These are phyloP conservation scores for Lacanobia wlatinum DNA, from an alignment of 2,888 invertebrate genomes.

Conservation along the genomic window DNA sequence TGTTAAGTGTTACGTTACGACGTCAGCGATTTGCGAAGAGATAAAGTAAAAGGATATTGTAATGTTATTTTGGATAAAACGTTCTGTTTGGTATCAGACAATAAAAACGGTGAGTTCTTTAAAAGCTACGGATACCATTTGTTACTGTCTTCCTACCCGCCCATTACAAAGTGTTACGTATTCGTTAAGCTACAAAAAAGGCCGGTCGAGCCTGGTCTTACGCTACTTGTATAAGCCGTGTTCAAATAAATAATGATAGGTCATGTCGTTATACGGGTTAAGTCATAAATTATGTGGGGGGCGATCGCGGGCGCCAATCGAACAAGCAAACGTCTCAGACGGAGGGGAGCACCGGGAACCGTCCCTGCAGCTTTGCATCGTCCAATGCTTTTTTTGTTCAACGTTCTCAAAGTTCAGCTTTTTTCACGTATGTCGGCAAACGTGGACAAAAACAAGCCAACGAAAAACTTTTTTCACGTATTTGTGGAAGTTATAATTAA, in stretches of 20 bases:
- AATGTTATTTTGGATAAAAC: slow-evolving; percentile 36
- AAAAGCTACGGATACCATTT: slow-evolving; percentile 44
- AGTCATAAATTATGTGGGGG: slow-evolving; percentile 80
- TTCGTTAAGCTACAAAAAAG: slow-evolving; percentile 54
- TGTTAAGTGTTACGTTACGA: slow-evolving; percentile 40
- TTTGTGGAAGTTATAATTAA: background rate
- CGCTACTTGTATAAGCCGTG: slow-evolving; percentile 64
- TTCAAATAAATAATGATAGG: slow-evolving; percentile 81
- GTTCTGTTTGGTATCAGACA: slow-evolving; percentile 21
- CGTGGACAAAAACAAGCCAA: slow-evolving; percentile 20
- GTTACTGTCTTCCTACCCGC: slow-evolving; percentile 16
- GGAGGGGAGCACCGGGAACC: slow-evolving; percentile 72
- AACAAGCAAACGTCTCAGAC: slow-evolving; percentile 74
- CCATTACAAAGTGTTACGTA: slow-evolving; percentile 41
- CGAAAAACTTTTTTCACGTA: background rate
- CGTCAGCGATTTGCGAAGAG: slow-evolving; percentile 32
- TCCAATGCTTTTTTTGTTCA: slow-evolving; percentile 57
- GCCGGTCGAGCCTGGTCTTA: slow-evolving; percentile 40
- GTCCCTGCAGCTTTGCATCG: slow-evolving; percentile 68
- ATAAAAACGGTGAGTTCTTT: slow-evolving; percentile 28
- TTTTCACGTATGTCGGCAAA: slow-evolving; percentile 17
- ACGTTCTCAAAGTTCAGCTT: slow-evolving; percentile 72
- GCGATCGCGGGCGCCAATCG: slow-evolving; percentile 76
- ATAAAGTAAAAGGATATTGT: slow-evolving; percentile 31
- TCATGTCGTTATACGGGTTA: slow-evolving; percentile 79